Evolutionary conservation across 2,797 vertebrate species (phyloP).

Genomic region (Crax fasciolata): DNA sequence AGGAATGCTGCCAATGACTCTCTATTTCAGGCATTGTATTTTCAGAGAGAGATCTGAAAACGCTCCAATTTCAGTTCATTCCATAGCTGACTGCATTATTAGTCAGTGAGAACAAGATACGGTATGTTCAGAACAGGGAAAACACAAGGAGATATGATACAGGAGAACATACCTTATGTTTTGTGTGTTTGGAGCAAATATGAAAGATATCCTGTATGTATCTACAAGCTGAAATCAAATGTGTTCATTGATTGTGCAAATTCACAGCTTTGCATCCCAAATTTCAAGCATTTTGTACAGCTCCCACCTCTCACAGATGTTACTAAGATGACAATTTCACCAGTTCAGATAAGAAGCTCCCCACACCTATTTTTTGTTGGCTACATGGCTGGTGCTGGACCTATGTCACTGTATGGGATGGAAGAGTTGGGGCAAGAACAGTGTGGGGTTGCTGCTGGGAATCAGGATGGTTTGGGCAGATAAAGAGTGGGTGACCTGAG

Average conservation of each 20-base stretch:
- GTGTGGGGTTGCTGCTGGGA: rapidly evolving
- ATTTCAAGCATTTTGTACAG: background rate
- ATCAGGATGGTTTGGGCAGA: background rate
- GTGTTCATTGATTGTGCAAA: background rate
- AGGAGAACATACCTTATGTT: rapidly evolving
- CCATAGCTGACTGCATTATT: background rate
- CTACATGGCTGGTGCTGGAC: background rate
- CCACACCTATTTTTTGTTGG: background rate
- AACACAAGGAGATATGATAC: background rate
- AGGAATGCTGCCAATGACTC: background rate
- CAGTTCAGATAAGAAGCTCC: background rate
- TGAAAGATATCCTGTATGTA: background rate
- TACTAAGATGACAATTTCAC: background rate
- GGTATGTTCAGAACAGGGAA: background rate
- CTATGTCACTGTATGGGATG: background rate
- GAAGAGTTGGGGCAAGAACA: rapidly evolving
- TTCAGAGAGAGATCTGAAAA: background rate
- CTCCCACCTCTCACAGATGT: background rate
- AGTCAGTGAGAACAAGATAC: background rate
- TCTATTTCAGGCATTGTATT: background rate
- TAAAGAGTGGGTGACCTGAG: background rate
- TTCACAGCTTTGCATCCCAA: background rate
- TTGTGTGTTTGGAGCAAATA: background rate
- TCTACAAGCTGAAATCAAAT: background rate
- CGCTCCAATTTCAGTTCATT: background rate